Evolutionary conservation across 2,113 vertebrate genomes (phyloP).

Genomic region (Bubalus kerabau): DNA sequence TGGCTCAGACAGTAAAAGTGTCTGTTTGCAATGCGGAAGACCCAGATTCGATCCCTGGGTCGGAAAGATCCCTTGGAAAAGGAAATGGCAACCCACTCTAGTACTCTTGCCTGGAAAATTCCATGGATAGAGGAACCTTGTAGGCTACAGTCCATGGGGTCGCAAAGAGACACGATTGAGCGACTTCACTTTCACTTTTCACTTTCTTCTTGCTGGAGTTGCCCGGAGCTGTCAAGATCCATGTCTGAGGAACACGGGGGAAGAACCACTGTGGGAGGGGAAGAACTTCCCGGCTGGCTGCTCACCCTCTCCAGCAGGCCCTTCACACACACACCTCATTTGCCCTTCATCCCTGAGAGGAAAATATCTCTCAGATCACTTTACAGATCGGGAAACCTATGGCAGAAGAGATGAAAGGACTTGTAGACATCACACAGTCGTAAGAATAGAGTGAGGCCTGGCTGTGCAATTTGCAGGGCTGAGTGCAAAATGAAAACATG

Average conservation of each 20-base stretch:
- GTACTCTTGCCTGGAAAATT: neutral
- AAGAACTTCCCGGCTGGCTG: neutral
- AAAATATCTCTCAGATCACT: neutral
- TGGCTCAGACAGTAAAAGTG: accelerated
- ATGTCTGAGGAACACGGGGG: neutral
- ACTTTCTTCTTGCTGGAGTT: neutral
- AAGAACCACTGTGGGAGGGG: neutral
- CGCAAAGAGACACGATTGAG: neutral
- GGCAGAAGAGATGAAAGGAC: neutral
- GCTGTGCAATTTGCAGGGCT: neutral
- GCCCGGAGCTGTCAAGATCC: neutral
- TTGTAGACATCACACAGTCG: neutral
- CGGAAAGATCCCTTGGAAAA: neutral
- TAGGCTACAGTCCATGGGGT: neutral
- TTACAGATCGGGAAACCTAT: neutral
- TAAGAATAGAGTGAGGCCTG: neutral
- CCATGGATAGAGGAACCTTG: neutral
- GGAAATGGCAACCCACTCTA: neutral
- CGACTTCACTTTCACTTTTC: neutral
- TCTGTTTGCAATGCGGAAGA: neutral
- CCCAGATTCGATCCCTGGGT: neutral
- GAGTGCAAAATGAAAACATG: neutral
- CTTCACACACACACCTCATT: neutral
- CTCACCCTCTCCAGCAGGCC: neutral
- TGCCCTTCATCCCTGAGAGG: neutral